Base-by-base conservation (phyloP, 2,113 vertebrate species). In the Mesoclemmys tuberculata region DNA sequence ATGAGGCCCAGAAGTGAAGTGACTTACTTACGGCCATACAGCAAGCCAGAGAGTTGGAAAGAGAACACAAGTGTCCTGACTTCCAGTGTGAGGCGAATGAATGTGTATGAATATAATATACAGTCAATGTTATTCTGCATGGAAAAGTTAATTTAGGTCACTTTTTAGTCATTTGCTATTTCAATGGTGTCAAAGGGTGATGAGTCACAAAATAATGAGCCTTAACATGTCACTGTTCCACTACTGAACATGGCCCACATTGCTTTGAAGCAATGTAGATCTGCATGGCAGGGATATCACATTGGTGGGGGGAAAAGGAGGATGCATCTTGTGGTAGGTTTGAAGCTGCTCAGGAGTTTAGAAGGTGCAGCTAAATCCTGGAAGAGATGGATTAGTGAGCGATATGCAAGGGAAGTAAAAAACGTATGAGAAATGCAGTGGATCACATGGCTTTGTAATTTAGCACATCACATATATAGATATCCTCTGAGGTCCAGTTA, bases 211-310 rank as follows among this genome's bases (percentile, higher is more conserved):
- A 48, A 61, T 1, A 71, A 48, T 0, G 0, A 64, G 46, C 58
- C 56, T 86, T 68, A 31, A 35, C 35, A 68, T 8, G 16, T 68
- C 61, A 35, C 14, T n/a, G 35, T n/a, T 68, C 61, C 61, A 35
- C 4, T n/a, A 19, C 35, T 68, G 46, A 14, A 77, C 82, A 31
- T 24, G 80, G n/a, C 4, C 21, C 88, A 84, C 82, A 46, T 81
- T 88, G 84, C 55, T 88, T 82, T 91, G 44, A 90, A 94, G 13
- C 18, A 29, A 5, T 56, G 89, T 91, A 26, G 10, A 88, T 93
- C 91, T 75, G 78, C 86, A 82, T 44, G 52, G 86, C 41, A 29
- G 93, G 75, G 64, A 21, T 27, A 51, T 78, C 41, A 52, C 35
- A 27, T 80, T 88, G 84, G 84, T 2, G 46, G 8, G 51, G 61